Conservation (phyloP, 2,797 vertebrate genomes). For the Acomys russatus region DNA sequence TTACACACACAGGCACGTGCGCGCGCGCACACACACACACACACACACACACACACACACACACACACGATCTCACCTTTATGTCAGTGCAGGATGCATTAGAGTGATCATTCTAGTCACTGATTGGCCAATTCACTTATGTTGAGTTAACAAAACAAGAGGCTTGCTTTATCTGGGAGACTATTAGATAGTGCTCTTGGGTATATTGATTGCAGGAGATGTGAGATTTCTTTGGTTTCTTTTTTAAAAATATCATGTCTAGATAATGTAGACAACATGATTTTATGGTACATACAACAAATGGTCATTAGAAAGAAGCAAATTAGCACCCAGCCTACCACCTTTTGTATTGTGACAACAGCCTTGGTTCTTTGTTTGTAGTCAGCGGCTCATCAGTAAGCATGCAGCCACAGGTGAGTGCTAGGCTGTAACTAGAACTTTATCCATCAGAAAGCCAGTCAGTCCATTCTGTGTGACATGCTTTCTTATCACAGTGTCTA, state of each 20-base stretch:
- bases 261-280: background rate
- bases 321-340: background rate
- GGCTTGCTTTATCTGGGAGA: background rate
- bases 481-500: background rate
- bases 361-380: background rate
- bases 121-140: background rate
- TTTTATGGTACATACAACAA: background rate
- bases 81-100: background rate
- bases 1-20: background rate
- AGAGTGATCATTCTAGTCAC: background rate
- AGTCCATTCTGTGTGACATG: background rate
- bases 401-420: background rate
- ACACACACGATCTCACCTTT: background rate
- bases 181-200: slow-evolving; percentile 37
- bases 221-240: slow-evolving; percentile 1
- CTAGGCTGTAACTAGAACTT: background rate
- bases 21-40: too few species aligned
- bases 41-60: too few species aligned
- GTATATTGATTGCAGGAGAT: background rate
- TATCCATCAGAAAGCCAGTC: background rate
- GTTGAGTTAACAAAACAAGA: background rate
- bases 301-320: background rate
- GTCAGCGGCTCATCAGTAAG: background rate
- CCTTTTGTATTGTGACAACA: background rate
- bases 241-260: background rate